Evolutionary conservation across 2,888 invertebrate genomes (phyloP), one percentile per base, ranked within the genome.

Genomic region (Ctena decussata): DNA sequence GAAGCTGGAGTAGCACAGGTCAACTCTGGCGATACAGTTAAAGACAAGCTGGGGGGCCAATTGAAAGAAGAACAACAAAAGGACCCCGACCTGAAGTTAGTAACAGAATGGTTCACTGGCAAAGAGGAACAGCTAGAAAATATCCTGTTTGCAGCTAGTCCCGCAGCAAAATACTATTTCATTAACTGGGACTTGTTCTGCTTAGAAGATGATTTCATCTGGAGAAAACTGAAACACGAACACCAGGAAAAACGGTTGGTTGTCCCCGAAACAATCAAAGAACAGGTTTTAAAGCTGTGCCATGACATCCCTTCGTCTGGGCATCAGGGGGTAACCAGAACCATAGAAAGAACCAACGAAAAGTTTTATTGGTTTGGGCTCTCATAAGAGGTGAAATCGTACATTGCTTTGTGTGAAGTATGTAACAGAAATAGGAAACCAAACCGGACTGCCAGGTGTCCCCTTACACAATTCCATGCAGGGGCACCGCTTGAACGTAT

Each of bases 301-400:
- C 57, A 81, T 70, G 35, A 76, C 37, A 35, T 78, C 18, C 82
- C 82, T 24, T 24, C 73, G 6, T 53, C 78, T 27, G 82, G 77
- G 5, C 82, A 82, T 69, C 82, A 78, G 74, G 77, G 73, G 2
- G 46, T 27, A n/a, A 57, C 57, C 2, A 37, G 78, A 30, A 82
- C 82, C 0, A 21, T 72, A 2, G 44, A 18, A 0, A 11, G 74
- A 24, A 32, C 78, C 1, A 78, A 77, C 30, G 27, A 32, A 30
- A 72, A 35, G 32, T 82, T 49, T 57, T 79, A 71, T 39, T 83
- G 83, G 83, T 73, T 77, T 30, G 53, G 53, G 24, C 49, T 82
- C 57, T 35, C 71, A n/a, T 21, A 32, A n/a, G 70, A 79, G 37
- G 37, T 78, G 6, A 53, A 24, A 27, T 32, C 24, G 12, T 78